These are phyloP conservation scores for Horisme vitalbata DNA, from an alignment of 2,888 invertebrate species.

Conservation along the genomic window DNA sequence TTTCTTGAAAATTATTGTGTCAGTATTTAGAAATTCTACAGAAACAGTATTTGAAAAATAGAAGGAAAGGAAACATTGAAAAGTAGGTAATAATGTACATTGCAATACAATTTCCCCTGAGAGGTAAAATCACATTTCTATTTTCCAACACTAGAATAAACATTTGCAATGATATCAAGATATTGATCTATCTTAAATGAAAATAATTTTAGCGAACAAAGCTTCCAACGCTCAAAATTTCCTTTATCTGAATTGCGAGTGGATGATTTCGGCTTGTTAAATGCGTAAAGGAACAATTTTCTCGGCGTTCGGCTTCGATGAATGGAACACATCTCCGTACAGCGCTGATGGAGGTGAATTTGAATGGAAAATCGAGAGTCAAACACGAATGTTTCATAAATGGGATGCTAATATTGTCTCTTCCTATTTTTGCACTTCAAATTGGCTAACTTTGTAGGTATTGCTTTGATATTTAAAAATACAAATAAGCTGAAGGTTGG, in stretches of 20 bases:
- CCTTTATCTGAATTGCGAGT: constrained; percentile 38
- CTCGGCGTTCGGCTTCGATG: constrained; percentile 41
- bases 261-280: constrained; percentile 43
- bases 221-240: constrained; percentile 33
- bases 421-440: constrained; percentile 23
- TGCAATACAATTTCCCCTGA: constrained; percentile 3
- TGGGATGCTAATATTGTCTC: constrained; percentile 39
- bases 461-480: too few species aligned
- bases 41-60: background rate
- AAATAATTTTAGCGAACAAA: constrained; percentile 42
- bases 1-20: constrained; percentile 6
- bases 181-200: constrained; percentile 33
- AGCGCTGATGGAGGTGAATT: constrained; percentile 46
- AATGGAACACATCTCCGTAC: constrained; percentile 43
- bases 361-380: constrained; percentile 52
- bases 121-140: constrained; percentile 16
- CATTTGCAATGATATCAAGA: constrained; percentile 24
- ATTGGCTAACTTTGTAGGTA: too few species aligned
- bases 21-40: background rate
- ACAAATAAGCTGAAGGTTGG: too few species aligned
- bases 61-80: background rate
- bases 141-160: constrained; percentile 18
- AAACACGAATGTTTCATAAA: constrained; percentile 46
- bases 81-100: constrained; percentile 3
- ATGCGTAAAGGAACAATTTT: constrained; percentile 41